Evolutionary conservation across 2,113 vertebrate genomes (phyloP).

Genomic region (Forbesichthys agassizii): DNA sequence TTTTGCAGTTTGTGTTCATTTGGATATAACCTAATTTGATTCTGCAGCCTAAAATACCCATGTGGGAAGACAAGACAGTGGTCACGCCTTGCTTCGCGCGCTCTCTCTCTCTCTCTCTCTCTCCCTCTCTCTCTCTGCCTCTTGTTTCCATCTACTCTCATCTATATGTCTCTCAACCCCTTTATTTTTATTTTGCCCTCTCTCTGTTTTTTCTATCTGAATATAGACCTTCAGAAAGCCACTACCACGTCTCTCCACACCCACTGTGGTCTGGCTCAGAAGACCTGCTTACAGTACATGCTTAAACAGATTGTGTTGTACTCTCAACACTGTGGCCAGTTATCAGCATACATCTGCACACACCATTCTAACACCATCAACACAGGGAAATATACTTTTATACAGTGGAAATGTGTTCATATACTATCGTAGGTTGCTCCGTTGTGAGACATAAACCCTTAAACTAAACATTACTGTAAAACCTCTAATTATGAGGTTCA

Average conservation of each 20-base stretch:
- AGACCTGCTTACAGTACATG: conserved; percentile 27
- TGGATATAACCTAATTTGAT: conserved; percentile 17
- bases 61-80: conserved; percentile 13
- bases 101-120: background rate
- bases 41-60: conserved; percentile 31
- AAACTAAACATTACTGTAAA: too few relatives aligned
- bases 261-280: conserved; percentile 61
- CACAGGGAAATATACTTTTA: background rate
- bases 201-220: conserved; percentile 26
- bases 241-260: conserved; percentile 60
- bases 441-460: too few relatives aligned
- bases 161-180: background rate
- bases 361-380: background rate
- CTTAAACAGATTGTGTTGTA: conserved; percentile 45
- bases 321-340: conserved; percentile 20
- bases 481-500: too few relatives aligned
- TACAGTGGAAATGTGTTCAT: background rate
- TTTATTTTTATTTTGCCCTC: background rate
- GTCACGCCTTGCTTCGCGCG: conserved; percentile 8
- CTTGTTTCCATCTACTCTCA: background rate
- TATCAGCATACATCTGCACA: conserved; percentile 5
- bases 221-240: conserved; percentile 50
- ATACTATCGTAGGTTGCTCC: too few relatives aligned
- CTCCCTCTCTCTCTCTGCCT: background rate
- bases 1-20: conserved; percentile 21